Evolutionary conservation across 2,113 vertebrate genomes (phyloP).

Genomic region (Mirza zaza): DNA sequence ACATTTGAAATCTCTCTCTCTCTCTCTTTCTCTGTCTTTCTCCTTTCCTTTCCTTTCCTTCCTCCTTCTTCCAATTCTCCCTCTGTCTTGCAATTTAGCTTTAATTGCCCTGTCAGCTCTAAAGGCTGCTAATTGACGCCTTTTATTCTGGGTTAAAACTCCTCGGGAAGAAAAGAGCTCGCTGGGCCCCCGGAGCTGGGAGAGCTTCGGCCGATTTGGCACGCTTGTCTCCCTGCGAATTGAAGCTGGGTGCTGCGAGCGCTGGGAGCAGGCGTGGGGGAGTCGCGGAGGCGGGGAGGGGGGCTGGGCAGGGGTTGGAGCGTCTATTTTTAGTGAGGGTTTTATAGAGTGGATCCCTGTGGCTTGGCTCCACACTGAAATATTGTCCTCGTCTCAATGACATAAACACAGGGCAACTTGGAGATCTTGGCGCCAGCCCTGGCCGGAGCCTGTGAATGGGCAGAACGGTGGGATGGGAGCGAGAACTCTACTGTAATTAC

Average conservation of each 20-base stretch:
- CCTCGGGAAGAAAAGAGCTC: slow-evolving; percentile 66
- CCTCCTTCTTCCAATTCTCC: neutral
- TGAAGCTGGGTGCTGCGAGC: slow-evolving; percentile 65
- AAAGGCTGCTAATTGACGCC: slow-evolving; percentile 79
- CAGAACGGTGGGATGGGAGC: slow-evolving; percentile 82
- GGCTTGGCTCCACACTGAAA: slow-evolving; percentile 91
- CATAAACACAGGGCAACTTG: slow-evolving; percentile 90
- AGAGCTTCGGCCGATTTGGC: slow-evolving; percentile 85
- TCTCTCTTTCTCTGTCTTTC: neutral
- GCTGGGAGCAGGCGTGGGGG: slow-evolving; percentile 54
- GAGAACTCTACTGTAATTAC: slow-evolving; percentile 84
- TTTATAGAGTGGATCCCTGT: slow-evolving; percentile 92
- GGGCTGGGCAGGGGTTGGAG: slow-evolving; percentile 82
- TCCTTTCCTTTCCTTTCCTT: neutral
- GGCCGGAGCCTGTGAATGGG: slow-evolving; percentile 88
- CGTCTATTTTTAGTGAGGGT: slow-evolving; percentile 90
- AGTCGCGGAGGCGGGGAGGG: slow-evolving; percentile 55
- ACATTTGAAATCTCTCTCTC: slow-evolving; percentile 40
- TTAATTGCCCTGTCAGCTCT: slow-evolving; percentile 66
- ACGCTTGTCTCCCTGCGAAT: slow-evolving; percentile 78
- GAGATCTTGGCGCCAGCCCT: slow-evolving; percentile 90
- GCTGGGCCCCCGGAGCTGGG: slow-evolving; percentile 72
- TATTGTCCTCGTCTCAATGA: slow-evolving; percentile 91
- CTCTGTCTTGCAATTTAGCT: slow-evolving; percentile 61
- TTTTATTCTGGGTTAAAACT: slow-evolving; percentile 77